Evolutionary conservation across 2,797 vertebrate genomes (phyloP).

Genomic region (Myotis findleyi): DNA sequence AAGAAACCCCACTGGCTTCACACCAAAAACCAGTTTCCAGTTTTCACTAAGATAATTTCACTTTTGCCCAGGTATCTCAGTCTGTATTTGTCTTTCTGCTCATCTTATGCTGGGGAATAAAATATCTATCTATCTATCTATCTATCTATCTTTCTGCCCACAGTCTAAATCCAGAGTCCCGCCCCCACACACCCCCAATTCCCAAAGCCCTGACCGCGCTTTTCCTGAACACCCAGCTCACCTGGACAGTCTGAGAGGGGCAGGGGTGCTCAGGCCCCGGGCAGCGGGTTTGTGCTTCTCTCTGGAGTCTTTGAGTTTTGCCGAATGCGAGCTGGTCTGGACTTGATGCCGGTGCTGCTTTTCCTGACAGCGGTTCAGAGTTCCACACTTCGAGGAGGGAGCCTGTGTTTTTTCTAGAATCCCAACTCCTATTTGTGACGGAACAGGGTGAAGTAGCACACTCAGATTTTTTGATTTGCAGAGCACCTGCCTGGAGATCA

Average conservation of each 20-base stretch:
- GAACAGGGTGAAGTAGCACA: accelerated
- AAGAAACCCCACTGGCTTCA: neutral
- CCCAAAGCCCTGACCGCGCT: accelerated
- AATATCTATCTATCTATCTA: too few species aligned
- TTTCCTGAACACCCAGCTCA: neutral
- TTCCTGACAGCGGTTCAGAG: neutral
- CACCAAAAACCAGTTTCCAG: neutral
- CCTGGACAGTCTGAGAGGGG: too few species aligned
- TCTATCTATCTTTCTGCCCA: neutral
- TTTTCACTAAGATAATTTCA: neutral
- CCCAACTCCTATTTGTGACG: accelerated
- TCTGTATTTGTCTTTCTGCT: neutral
- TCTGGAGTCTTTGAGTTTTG: accelerated
- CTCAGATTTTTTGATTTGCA: accelerated
- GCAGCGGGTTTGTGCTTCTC: neutral
- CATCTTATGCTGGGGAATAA: neutral
- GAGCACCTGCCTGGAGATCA: neutral
- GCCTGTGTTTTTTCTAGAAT: neutral
- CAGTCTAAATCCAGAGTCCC: neutral
- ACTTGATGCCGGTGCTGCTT: accelerated
- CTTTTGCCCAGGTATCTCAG: neutral
- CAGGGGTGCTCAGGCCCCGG: accelerated
- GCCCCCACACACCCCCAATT: too few species aligned
- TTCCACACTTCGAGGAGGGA: accelerated
- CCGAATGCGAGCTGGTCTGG: accelerated